Conservation (phyloP, 2,113 vertebrate species). For the Dermatemys mawii region DNA sequence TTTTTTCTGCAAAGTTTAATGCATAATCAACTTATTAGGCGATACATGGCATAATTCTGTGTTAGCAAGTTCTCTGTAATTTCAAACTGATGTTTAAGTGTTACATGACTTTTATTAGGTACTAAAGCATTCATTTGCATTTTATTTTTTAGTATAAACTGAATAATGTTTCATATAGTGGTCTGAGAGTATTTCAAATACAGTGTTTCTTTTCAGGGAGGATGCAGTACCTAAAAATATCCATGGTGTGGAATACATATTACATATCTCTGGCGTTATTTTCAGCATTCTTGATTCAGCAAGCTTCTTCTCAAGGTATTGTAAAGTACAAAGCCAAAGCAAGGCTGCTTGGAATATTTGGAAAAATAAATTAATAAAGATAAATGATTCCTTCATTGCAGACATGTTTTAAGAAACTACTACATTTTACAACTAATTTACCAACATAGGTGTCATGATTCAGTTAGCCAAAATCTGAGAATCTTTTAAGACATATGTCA, state of each 20-base stretch:
- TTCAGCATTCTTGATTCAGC: constrained; percentile 57
- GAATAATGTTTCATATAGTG: neutral
- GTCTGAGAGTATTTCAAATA: neutral
- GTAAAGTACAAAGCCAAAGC: neutral
- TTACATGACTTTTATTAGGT: neutral
- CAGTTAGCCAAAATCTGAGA: neutral
- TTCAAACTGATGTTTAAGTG: neutral
- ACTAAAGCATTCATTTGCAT: neutral
- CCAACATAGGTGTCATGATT: neutral
- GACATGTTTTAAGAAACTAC: neutral
- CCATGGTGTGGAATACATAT: constrained; percentile 70
- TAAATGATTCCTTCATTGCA: neutral
- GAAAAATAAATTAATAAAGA: neutral
- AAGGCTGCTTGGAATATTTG: neutral
- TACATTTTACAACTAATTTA: neutral
- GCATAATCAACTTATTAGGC: neutral
- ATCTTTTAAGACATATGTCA: neutral
- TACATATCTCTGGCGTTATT: constrained; percentile 50
- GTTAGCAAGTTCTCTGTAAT: neutral
- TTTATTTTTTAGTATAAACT: neutral
- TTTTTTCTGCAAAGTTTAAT: neutral
- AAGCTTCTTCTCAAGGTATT: constrained; percentile 81
- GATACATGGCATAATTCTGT: neutral
- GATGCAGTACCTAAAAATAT: constrained; percentile 43
- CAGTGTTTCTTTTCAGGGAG: constrained; percentile 47